A percentile compares a stretch with the other conserved stretches of the same genome.
phyloP scores from a whole-genome alignment of 2,113 vertebrate species.

The Glaucomys volans region DNA sequence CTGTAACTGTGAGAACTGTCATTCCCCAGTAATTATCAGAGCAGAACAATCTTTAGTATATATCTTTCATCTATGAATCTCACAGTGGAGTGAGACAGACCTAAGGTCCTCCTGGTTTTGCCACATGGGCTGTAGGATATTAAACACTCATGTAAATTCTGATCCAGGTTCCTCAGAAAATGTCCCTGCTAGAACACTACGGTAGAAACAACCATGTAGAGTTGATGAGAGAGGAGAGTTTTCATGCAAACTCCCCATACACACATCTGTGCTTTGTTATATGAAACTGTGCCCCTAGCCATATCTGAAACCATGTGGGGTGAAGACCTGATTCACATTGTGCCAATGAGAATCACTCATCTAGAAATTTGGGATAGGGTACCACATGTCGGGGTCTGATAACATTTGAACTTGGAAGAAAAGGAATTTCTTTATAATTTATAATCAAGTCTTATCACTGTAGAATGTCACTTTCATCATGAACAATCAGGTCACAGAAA shows the following conservation, averaged over 20 bases:
- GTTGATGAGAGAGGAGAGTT: neutral
- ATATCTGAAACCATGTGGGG: neutral
- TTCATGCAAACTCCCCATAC: neutral
- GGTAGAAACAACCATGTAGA: neutral
- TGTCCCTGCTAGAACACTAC: neutral
- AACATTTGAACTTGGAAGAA: neutral
- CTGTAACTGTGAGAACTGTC: neutral
- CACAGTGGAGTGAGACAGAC: neutral
- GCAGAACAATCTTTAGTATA: neutral
- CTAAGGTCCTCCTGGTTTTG: neutral
- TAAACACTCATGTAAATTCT: neutral
- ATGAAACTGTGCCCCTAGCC: neutral
- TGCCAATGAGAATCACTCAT: neutral
- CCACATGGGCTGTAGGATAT: neutral
- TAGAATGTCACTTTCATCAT: neutral
- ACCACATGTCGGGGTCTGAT: neutral
- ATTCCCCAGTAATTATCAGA: neutral
- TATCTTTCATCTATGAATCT: neutral
- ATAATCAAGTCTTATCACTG: neutral
- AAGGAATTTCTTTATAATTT: slow-evolving; percentile 38
- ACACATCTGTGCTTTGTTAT: neutral
- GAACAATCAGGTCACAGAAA: neutral
- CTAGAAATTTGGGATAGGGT: neutral
- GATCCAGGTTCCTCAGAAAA: neutral
- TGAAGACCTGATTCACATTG: too few species aligned